phyloP scores from a whole-genome alignment of 2,113 vertebrate genomes.

The Ciconia boyciana region DNA sequence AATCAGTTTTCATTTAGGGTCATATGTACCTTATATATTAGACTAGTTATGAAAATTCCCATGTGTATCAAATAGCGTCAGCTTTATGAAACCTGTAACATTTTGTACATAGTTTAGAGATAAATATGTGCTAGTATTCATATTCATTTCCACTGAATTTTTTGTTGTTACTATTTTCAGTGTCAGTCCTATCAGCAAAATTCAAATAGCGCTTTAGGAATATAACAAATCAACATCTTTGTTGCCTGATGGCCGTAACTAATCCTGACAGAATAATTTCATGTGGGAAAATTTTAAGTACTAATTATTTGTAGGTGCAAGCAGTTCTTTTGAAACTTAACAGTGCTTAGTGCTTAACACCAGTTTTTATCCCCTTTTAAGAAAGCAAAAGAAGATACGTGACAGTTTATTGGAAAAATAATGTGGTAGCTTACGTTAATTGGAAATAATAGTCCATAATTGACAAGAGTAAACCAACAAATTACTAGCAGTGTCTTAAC shows the following conservation, averaged over 20 bases:
- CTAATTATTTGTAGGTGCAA: background rate
- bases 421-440: background rate
- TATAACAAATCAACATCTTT: background rate
- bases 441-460: background rate
- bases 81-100: background rate
- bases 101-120: background rate
- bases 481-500: background rate
- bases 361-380: background rate
- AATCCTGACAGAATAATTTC: background rate
- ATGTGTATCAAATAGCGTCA: background rate
- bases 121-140: background rate
- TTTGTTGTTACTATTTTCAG: background rate
- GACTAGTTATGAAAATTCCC: background rate
- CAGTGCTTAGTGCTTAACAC: background rate
- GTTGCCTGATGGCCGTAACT: background rate
- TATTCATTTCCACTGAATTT: background rate
- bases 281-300: background rate
- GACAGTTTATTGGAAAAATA: background rate
- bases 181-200: background rate
- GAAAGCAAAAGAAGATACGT: background rate
- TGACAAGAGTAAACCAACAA: background rate
- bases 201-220: background rate
- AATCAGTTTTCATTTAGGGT: background rate
- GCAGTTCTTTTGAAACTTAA: background rate
- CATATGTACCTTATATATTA: background rate